A percentile compares a stretch with the other conserved stretches of the same genome.
Evolutionary conservation across 2,888 invertebrate genomes (phyloP).

Genomic region (Amphiduros pacificus): DNA sequence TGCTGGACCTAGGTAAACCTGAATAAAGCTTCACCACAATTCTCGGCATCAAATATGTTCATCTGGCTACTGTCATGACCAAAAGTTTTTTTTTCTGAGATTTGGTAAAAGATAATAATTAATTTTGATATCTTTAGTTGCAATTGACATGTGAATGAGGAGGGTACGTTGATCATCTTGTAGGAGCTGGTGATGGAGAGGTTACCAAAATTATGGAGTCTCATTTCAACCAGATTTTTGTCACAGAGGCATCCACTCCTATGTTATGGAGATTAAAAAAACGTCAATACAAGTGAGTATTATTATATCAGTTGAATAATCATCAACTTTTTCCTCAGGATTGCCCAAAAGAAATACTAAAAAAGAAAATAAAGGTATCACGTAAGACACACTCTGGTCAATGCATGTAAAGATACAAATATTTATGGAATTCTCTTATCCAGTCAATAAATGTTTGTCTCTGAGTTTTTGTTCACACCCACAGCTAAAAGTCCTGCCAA

Average conservation of each 20-base stretch:
- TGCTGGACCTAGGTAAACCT: constrained; percentile 71
- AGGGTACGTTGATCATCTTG: constrained; percentile 70
- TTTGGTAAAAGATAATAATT: not conserved
- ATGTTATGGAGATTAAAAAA: constrained; percentile 81
- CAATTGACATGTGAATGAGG: too few relatives aligned
- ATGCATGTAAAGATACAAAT: too few relatives aligned
- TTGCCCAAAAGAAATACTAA: not conserved
- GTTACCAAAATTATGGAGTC: constrained; percentile 81
- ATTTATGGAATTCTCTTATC: too few relatives aligned
- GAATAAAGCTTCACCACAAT: too few relatives aligned
- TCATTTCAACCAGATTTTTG: constrained; percentile 75
- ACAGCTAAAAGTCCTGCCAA: too few relatives aligned
- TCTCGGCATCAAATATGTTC: too few relatives aligned
- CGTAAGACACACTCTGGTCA: too few relatives aligned
- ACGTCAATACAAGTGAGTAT: constrained; percentile 77
- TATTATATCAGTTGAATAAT: too few relatives aligned
- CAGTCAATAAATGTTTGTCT: too few relatives aligned
- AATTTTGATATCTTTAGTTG: not conserved
- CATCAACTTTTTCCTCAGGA: not conserved
- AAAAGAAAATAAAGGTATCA: not conserved
- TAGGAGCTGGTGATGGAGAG: constrained; percentile 94
- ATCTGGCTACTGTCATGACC: not conserved
- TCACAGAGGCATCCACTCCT: constrained; percentile 86
- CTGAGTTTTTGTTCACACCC: too few relatives aligned
- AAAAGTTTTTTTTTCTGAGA: not conserved